phyloP scores from a whole-genome alignment of 2,797 vertebrate species.

The Atherinosoma microstoma region DNA sequence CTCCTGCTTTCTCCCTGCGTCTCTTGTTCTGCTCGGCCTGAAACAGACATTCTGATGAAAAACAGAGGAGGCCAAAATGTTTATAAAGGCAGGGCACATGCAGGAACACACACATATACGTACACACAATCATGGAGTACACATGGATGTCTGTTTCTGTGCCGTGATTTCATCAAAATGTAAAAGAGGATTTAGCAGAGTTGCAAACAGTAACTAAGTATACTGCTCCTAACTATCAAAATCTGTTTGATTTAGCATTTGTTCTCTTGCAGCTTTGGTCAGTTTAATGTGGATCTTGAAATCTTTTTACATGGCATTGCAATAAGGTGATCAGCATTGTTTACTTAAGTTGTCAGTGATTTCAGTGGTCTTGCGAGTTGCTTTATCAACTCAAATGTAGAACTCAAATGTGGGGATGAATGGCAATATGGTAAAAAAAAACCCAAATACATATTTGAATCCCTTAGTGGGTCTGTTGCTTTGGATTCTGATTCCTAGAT shows the following conservation, averaged over 20 bases:
- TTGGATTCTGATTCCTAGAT: neutral
- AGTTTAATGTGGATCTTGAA: neutral
- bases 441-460: neutral
- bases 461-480: neutral
- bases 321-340: neutral
- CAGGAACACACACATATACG: slow-evolving; percentile 11
- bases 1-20: slow-evolving; percentile 58
- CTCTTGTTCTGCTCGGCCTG: slow-evolving; percentile 71
- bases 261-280: neutral
- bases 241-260: slow-evolving; percentile 20
- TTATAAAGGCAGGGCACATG: slow-evolving; percentile 70
- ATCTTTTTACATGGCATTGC: neutral
- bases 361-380: neutral
- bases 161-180: slow-evolving; percentile 20
- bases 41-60: slow-evolving; percentile 82
- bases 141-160: slow-evolving; percentile 20
- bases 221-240: neutral
- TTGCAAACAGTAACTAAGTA: neutral
- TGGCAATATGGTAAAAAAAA: neutral
- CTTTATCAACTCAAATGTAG: neutral
- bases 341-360: neutral
- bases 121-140: slow-evolving; percentile 13
- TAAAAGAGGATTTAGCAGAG: slow-evolving; percentile 15
- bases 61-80: slow-evolving; percentile 69
- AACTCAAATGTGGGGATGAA: neutral